These are phyloP conservation scores for Oryctolagus cuniculus DNA, from an alignment of 2,113 vertebrate species.

Conservation along the genomic window DNA sequence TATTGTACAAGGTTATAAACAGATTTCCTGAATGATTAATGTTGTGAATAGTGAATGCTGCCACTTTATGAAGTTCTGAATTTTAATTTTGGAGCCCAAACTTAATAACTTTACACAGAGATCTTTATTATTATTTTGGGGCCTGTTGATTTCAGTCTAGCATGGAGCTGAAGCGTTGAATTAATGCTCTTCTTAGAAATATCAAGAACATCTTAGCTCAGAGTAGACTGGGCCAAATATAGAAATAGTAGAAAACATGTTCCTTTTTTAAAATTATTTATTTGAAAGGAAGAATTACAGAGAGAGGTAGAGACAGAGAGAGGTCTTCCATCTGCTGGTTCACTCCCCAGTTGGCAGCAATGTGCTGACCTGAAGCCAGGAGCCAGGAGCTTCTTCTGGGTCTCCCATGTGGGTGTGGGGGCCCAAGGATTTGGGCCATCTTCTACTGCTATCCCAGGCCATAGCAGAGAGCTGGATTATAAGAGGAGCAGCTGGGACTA, in stretches of 20 bases:
- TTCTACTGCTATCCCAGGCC: too few relatives aligned
- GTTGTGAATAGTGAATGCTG: background rate
- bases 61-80: slow-evolving; percentile 8
- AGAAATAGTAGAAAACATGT: background rate
- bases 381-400: too few relatives aligned
- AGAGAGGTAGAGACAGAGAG: too few relatives aligned
- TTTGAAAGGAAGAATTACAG: too few relatives aligned
- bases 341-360: too few relatives aligned
- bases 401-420: too few relatives aligned
- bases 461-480: too few relatives aligned
- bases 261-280: too few relatives aligned
- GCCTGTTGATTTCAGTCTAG: slow-evolving; percentile 34
- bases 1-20: background rate
- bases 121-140: slow-evolving; percentile 46
- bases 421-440: too few relatives aligned
- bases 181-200: background rate
- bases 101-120: slow-evolving; percentile 50
- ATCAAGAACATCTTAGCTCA: background rate
- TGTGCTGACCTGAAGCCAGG: too few relatives aligned
- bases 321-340: too few relatives aligned
- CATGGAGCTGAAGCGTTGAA: background rate
- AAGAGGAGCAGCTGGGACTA: too few relatives aligned
- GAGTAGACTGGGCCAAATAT: background rate
- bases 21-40: slow-evolving; percentile 32
- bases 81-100: slow-evolving; percentile 58